A percentile compares a stretch with the other conserved stretches of the same genome.
These are phyloP conservation scores for Bellardia pandia DNA, from an alignment of 2,888 invertebrate genomes.

Conservation along the genomic window DNA sequence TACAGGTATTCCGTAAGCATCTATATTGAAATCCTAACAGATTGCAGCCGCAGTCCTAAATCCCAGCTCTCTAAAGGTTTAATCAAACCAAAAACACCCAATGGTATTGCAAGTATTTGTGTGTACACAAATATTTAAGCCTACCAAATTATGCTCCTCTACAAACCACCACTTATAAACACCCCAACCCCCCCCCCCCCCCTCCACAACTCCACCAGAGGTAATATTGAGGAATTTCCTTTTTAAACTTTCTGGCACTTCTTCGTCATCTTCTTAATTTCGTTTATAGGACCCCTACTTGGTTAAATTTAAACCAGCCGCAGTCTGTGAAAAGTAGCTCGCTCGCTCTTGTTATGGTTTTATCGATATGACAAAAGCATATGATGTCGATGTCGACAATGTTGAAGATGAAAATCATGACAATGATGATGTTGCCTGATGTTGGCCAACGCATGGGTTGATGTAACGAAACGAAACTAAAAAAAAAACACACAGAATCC, in stretches of 20 bases:
- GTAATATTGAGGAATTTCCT: slow-evolving; percentile 26
- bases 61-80: slow-evolving; percentile 14
- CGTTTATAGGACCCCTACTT: slow-evolving; percentile 49
- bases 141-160: slow-evolving; percentile 40
- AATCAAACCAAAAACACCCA: slow-evolving; percentile 29
- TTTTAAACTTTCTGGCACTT: slow-evolving; percentile 53
- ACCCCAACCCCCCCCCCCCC: background rate
- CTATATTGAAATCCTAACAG: too few species aligned
- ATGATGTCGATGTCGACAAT: slow-evolving; percentile 54
- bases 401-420: slow-evolving; percentile 20
- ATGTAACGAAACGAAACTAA: slow-evolving; percentile 4
- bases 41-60: too few species aligned
- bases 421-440: background rate
- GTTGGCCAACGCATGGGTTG: slow-evolving; percentile 61
- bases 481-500: background rate
- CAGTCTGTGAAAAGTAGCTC: slow-evolving; percentile 40
- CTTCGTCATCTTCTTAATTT: slow-evolving; percentile 34
- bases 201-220: background rate
- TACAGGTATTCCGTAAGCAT: too few species aligned
- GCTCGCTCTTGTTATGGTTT: slow-evolving; percentile 60
- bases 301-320: slow-evolving; percentile 23
- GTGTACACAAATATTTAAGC: slow-evolving; percentile 64
- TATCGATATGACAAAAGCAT: slow-evolving; percentile 67
- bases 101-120: slow-evolving; percentile 65
- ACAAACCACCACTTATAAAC: background rate